Conservation (phyloP, 2,797 vertebrate species). For the Cynopterus sphinx region DNA sequence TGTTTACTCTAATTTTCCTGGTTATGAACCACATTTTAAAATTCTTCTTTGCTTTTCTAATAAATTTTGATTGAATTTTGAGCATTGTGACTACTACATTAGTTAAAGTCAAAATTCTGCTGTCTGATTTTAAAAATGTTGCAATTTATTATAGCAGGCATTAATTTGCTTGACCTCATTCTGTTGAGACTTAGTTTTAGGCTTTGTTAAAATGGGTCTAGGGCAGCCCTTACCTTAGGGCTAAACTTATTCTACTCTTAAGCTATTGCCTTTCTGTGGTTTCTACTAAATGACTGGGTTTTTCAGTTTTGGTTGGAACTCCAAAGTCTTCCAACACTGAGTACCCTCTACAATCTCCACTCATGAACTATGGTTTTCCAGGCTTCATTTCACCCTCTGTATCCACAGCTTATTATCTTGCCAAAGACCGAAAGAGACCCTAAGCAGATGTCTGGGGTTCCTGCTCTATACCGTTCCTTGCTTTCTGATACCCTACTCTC, state of each 20-base stretch:
- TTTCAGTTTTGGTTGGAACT: neutral
- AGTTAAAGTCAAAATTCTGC: neutral
- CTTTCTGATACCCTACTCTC: neutral
- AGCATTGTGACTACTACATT: neutral
- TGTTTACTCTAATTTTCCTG: neutral
- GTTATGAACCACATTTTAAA: neutral
- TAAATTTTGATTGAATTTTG: constrained; percentile 34
- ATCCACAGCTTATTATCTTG: neutral
- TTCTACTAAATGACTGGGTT: neutral
- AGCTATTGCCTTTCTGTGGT: neutral
- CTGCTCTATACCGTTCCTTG: neutral
- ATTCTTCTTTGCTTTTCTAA: neutral
- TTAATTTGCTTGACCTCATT: neutral
- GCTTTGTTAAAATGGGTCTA: neutral
- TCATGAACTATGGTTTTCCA: neutral
- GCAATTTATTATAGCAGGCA: constrained; percentile 9
- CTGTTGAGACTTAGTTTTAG: neutral
- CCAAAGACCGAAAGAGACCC: neutral
- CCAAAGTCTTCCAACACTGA: neutral
- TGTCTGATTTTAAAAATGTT: neutral
- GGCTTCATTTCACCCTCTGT: neutral
- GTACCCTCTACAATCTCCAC: neutral
- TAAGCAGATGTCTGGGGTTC: neutral
- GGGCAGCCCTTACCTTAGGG: neutral
- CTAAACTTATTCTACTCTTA: neutral